Conservation (phyloP, 2,113 vertebrate species). For the Eolophus roseicapilla region DNA sequence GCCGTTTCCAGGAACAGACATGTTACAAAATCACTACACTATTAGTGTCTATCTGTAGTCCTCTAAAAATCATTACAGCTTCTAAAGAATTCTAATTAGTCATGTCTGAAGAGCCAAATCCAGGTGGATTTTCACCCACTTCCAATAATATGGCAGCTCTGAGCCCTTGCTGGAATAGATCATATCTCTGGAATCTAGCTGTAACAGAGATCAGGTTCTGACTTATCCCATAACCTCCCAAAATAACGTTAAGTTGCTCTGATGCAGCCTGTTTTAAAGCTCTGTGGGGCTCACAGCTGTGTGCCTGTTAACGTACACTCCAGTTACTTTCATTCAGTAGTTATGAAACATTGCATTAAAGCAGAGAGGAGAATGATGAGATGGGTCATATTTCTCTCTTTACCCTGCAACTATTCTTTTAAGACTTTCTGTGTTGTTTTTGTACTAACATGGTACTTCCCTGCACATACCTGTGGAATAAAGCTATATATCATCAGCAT, state of each 20-base stretch:
- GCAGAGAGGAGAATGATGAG: neutral
- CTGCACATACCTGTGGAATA: neutral
- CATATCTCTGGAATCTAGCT: constrained; percentile 56
- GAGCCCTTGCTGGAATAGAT: constrained; percentile 26
- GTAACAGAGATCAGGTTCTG: constrained; percentile 39
- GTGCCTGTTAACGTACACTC: constrained; percentile 8
- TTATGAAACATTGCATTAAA: neutral
- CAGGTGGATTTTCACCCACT: constrained; percentile 67
- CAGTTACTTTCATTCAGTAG: neutral
- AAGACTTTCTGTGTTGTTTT: neutral
- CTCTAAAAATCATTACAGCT: constrained; percentile 61
- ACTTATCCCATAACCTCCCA: constrained; percentile 53
- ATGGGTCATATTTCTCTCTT: neutral
- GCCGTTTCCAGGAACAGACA: neutral
- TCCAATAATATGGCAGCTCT: constrained; percentile 31
- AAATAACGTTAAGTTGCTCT: constrained; percentile 51
- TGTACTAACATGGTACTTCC: neutral
- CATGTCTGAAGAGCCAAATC: constrained; percentile 51
- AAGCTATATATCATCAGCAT: accelerated
- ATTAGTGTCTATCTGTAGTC: neutral
- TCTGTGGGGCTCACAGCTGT: constrained; percentile 15
- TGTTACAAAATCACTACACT: neutral
- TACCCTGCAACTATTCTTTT: neutral
- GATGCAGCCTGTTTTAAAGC: constrained; percentile 37
- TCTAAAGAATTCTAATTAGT: constrained; percentile 59